Percentiles rank a stretch among this genome's conserved stretches.
These are phyloP conservation scores for Eupithecia insigniata DNA, from an alignment of 2,888 invertebrate genomes.

Conservation along the genomic window DNA sequence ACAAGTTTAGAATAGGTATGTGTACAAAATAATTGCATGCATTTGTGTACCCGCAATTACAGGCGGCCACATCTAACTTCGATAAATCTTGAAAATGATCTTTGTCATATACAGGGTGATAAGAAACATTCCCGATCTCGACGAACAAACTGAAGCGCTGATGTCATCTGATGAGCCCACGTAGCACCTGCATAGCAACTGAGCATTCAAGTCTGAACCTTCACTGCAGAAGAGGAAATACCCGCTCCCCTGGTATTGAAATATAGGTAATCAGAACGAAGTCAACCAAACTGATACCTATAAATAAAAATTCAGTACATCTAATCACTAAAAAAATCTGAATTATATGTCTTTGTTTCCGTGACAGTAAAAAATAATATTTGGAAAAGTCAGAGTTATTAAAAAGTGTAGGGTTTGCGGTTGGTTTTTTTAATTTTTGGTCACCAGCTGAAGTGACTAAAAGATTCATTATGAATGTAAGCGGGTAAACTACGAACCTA, in stretches of 20 bases:
- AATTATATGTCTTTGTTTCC: neutral
- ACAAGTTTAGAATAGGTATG: no score
- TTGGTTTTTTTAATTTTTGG: no score
- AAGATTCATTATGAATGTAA: no score
- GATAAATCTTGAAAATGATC: no score
- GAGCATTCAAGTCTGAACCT: slow-evolving; percentile 10
- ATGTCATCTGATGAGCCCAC: slow-evolving; percentile 81
- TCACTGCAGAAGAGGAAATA: neutral
- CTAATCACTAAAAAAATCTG: neutral
- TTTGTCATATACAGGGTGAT: slow-evolving; percentile 59
- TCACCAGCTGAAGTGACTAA: neutral
- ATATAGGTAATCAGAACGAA: neutral
- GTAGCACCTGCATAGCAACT: slow-evolving; percentile 53
- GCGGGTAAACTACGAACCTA: no score
- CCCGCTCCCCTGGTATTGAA: neutral
- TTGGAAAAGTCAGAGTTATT: neutral
- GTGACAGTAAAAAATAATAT: neutral
- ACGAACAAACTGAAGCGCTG: slow-evolving; percentile 86
- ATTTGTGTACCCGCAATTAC: no score
- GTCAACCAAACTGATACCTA: neutral
- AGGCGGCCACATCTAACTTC: no score
- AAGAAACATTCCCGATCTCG: slow-evolving; percentile 81
- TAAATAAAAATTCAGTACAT: neutral
- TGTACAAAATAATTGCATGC: no score
- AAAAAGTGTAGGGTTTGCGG: neutral